Evolutionary conservation across 2,113 vertebrate species (phyloP), one percentile per base, ranked within the genome.

Genomic region (Echinops telfairi): DNA sequence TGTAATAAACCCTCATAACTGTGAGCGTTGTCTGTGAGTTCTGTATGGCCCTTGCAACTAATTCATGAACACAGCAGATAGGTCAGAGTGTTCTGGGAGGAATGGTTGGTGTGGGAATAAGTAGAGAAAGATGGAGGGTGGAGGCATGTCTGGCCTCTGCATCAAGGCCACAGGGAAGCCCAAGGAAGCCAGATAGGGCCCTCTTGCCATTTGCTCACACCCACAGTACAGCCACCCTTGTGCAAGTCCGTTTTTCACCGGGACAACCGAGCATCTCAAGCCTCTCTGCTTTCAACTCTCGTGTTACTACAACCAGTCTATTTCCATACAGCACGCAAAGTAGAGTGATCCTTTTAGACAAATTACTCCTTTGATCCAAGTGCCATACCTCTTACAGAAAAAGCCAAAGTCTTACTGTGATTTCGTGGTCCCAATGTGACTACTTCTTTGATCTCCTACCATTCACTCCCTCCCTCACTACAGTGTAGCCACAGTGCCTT

Each of bases 321-420:
- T 53, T 70, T 75, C 68, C 64, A 90, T 20, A 66, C 4, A 86
- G 36, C 71, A 91, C n/a, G 58, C 23, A 83, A 25, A 76, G 16
- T 17, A 79, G 23, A 43, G 47, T 53, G n/a, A 64, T 66, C 57
- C 66, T 83, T 93, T 86, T 53, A 66, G 83, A 87, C 10, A 47
- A 91, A 25, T 40, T 58, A 68, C 19, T 62, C 88, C 62, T 92
- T 73, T 85, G n/a, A 68, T 93, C 76, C 82, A 92, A 94, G 22
- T 88, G 79, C 77, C n/a, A 10, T 66, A 71, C 94, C 64, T 89
- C 40, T 76, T 84, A 83, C 10, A 75, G 31, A 64, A 80, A 87
- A 89, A 66, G 23, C 22, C 38, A 57, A 75, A 60, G 17, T 73
- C 47, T 70, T 83, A 19, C 31, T 64, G 0, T 85, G 86, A 75